Conservation (phyloP, 92 coral and sea anemone species). For the Bergia puertoricense region DNA sequence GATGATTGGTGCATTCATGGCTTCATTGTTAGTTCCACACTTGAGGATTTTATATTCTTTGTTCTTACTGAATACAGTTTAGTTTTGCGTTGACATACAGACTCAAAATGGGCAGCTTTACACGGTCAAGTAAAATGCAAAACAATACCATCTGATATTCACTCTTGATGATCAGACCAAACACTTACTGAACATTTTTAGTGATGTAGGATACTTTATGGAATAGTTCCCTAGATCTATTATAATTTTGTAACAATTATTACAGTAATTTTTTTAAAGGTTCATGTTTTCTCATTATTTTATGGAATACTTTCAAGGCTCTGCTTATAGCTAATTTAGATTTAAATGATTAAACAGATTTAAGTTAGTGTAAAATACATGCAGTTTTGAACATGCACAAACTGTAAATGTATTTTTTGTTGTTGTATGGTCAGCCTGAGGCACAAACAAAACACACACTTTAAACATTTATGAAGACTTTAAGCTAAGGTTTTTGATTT, state of each 20-base stretch:
- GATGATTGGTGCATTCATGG: slow-evolving; percentile 2
- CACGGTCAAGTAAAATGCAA: not conserved
- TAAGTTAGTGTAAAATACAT: not conserved
- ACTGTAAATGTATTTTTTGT: slow-evolving; percentile 5
- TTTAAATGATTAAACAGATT: slow-evolving; percentile 1
- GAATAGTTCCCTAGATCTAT: not conserved
- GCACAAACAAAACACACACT: slow-evolving; percentile 8
- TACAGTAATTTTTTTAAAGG: not conserved
- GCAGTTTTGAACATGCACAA: not conserved
- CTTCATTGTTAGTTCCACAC: slow-evolving; percentile 16
- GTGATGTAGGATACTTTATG: not conserved
- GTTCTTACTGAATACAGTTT: slow-evolving; percentile 2
- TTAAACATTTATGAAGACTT: slow-evolving; percentile 6
- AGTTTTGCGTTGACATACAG: slow-evolving; percentile 3
- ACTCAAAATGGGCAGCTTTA: not conserved
- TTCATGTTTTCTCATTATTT: not conserved
- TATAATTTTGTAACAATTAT: not conserved
- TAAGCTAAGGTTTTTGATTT: slow-evolving; percentile 8
- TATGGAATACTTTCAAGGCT: slow-evolving; percentile 3
- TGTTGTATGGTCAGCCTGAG: slow-evolving; percentile 3
- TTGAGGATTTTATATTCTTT: slow-evolving; percentile 10
- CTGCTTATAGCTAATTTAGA: not conserved
- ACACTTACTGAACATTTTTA: slow-evolving; percentile 5
- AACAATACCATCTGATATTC: not conserved
- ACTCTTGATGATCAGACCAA: slow-evolving; percentile 4